Percentiles rank a stretch among this genome's conserved stretches.
Conservation (phyloP, 92 coral and sea anemone species). For the Umimayanthus chanpuru region DNA sequence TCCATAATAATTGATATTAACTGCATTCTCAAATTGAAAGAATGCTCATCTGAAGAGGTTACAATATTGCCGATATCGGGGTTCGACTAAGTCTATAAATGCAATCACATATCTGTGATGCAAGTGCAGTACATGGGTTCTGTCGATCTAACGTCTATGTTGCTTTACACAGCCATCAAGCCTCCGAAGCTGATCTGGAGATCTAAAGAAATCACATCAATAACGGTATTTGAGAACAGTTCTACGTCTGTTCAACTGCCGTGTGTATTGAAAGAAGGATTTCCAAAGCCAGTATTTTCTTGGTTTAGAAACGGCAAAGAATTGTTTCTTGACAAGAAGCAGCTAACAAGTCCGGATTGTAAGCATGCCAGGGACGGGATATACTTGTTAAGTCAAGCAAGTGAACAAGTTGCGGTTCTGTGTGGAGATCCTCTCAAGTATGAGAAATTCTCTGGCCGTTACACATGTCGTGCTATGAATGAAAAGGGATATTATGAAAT, state of each 20-base stretch:
- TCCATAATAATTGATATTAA: too few species aligned
- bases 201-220: slow-evolving; percentile 1
- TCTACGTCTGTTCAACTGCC: neutral
- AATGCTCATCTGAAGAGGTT: too few species aligned
- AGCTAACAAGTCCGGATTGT: slow-evolving; percentile 21
- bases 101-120: too few species aligned
- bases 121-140: neutral
- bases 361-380: slow-evolving; percentile 4
- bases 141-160: neutral
- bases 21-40: too few species aligned
- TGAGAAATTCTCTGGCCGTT: slow-evolving; percentile 23
- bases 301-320: slow-evolving; percentile 18
- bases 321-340: neutral
- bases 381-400: neutral
- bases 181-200: slow-evolving; percentile 24
- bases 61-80: too few species aligned
- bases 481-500: slow-evolving; percentile 7
- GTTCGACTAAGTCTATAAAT: too few species aligned
- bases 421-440: slow-evolving; percentile 13
- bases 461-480: slow-evolving; percentile 12
- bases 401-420: slow-evolving; percentile 1
- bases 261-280: slow-evolving; percentile 2
- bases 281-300: neutral
- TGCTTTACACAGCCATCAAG: neutral
- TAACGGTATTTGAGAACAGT: neutral